phyloP scores from a whole-genome alignment of 2,888 invertebrate species.

The Coleophora flavipennella region DNA sequence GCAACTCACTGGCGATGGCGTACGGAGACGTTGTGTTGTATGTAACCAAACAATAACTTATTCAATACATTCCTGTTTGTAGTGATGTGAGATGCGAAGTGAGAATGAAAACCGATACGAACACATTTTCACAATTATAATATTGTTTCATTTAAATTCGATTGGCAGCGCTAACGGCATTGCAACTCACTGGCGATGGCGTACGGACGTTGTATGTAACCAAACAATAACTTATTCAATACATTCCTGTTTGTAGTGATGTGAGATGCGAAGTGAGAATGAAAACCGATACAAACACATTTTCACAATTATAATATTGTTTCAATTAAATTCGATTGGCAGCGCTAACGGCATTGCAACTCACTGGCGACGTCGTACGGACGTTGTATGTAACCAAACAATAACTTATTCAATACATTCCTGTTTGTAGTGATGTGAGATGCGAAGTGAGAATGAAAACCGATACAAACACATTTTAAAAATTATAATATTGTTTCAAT shows the following conservation, averaged over 20 bases:
- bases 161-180: constrained; percentile 2
- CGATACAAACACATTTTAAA: too few relatives aligned
- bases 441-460: too few relatives aligned
- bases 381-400: constrained; percentile 5
- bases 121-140: too few relatives aligned
- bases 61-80: constrained; percentile 7
- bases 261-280: too few relatives aligned
- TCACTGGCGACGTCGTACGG: constrained; percentile 5
- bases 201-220: constrained; percentile 5
- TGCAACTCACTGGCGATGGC: constrained; percentile 5
- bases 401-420: constrained; percentile 8
- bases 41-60: constrained; percentile 5
- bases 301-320: not conserved
- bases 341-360: constrained; percentile 3
- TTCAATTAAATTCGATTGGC: constrained; percentile 1
- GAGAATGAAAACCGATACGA: too few relatives aligned
- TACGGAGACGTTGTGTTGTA: too few relatives aligned
- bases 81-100: too few relatives aligned
- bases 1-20: constrained; percentile 6
- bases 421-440: not conserved
- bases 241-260: constrained; percentile 6
- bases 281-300: too few relatives aligned
- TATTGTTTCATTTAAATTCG: not conserved
- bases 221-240: constrained; percentile 5
- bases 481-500: not conserved